Evolutionary conservation across 1,140 invertebrate species (phyloP).

Genomic region (Ruditapes philippinarum): DNA sequence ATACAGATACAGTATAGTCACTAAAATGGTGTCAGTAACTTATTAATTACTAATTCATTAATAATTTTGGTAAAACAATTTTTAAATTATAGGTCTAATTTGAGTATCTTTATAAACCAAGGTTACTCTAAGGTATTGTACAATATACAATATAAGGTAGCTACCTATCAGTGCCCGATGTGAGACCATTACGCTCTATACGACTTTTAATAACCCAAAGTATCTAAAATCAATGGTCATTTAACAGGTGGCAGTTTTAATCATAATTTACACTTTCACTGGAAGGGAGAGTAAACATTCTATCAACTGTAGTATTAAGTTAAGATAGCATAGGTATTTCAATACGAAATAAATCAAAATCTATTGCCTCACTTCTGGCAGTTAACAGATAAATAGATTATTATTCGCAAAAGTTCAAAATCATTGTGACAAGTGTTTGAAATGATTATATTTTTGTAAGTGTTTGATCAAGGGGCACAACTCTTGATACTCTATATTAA

Average conservation of each 20-base stretch:
- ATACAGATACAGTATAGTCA: too few species aligned
- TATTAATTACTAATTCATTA: too few species aligned
- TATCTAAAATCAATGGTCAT: slow-evolving; percentile 55
- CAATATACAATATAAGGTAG: too few species aligned
- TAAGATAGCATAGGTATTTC: slow-evolving; percentile 42
- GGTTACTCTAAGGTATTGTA: too few species aligned
- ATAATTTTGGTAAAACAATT: too few species aligned
- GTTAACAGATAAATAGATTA: slow-evolving; percentile 47
- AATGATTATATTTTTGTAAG: too few species aligned
- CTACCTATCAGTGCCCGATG: background rate
- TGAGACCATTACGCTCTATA: slow-evolving; percentile 24
- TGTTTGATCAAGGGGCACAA: too few species aligned
- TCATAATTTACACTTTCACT: slow-evolving; percentile 68
- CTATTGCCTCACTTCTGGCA: slow-evolving; percentile 33
- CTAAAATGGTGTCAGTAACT: too few species aligned
- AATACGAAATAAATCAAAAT: slow-evolving; percentile 63
- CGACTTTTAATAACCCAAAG: slow-evolving; percentile 28
- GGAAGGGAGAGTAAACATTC: slow-evolving; percentile 48
- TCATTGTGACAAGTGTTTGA: slow-evolving; percentile 2
- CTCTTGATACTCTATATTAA: too few species aligned
- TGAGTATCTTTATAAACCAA: too few species aligned
- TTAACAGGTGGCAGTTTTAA: slow-evolving; percentile 65
- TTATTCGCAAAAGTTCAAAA: slow-evolving; percentile 10
- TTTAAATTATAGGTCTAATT: too few species aligned
- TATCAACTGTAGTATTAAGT: slow-evolving; percentile 63